phyloP scores from a whole-genome alignment of 2,113 vertebrate species.

The western clawed frog (Xenopus tropicalis) region UCB_Xtro_10.0 CM004444.2:500001-500500 shows the following conservation, averaged over 20 bases:
- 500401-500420: slow-evolving; percentile 50
- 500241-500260: slow-evolving; percentile 59
- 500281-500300: slow-evolving; percentile 42
- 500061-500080: too few relatives aligned
- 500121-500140: too few relatives aligned
- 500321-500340: slow-evolving; percentile 33
- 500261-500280: slow-evolving; percentile 11
- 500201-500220: too few relatives aligned
- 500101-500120: too few relatives aligned
- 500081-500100: too few relatives aligned
- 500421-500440: slow-evolving; percentile 47
- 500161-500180: too few relatives aligned
- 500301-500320: slow-evolving; percentile 48
- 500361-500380: slow-evolving; percentile 56
- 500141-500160: too few relatives aligned
- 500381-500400: neutral
- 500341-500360: slow-evolving; percentile 45
- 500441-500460: slow-evolving; percentile 45
- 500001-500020: too few relatives aligned
- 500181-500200: too few relatives aligned
- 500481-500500: slow-evolving; percentile 52
- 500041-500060: too few relatives aligned
- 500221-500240: neutral
- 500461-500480: slow-evolving; percentile 56
- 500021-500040: too few relatives aligned